Evolutionary conservation across 2,113 vertebrate genomes (phyloP).

Genomic region (Tenebrosternarchus preto): DNA sequence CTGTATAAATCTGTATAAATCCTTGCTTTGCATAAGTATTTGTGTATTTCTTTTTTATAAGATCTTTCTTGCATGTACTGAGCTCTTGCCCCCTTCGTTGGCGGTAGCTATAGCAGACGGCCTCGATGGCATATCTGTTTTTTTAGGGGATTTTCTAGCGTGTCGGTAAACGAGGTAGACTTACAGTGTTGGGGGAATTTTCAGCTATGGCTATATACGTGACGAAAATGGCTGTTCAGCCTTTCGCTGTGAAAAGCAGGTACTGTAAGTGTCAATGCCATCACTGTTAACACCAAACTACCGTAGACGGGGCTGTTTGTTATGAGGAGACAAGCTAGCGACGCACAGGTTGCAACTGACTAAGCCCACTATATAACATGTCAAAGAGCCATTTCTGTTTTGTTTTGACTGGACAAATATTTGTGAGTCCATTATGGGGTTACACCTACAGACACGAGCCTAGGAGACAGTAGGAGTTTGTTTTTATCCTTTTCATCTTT

Average conservation of each 20-base stretch:
- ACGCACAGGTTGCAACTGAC: conserved; percentile 57
- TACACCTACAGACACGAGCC: conserved; percentile 74
- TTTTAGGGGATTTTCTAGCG: conserved; percentile 58
- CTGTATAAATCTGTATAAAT: background rate
- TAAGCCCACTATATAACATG: conserved; percentile 59
- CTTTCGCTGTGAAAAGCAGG: conserved; percentile 56
- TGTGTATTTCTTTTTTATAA: conserved; percentile 7
- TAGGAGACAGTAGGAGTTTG: conserved; percentile 77
- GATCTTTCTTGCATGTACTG: conserved; percentile 4
- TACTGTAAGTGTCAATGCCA: conserved; percentile 63
- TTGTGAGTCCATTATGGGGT: conserved; percentile 75
- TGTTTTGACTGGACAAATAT: conserved; percentile 79
- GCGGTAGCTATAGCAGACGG: conserved; percentile 18
- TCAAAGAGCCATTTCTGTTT: conserved; percentile 74
- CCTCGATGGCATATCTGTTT: conserved; percentile 57
- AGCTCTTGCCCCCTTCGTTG: conserved; percentile 47
- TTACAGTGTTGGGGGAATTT: conserved; percentile 65
- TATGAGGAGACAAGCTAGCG: conserved; percentile 59
- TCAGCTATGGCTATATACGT: conserved; percentile 56
- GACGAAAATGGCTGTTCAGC: conserved; percentile 62
- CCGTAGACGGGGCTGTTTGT: conserved; percentile 66
- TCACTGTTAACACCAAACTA: conserved; percentile 60
- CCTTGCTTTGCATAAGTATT: background rate
- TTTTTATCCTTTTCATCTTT: conserved; percentile 79
- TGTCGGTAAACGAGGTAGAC: conserved; percentile 61